Evolutionary conservation across 2,113 vertebrate genomes (phyloP).

Genomic region (Heptranchias perlo): DNA sequence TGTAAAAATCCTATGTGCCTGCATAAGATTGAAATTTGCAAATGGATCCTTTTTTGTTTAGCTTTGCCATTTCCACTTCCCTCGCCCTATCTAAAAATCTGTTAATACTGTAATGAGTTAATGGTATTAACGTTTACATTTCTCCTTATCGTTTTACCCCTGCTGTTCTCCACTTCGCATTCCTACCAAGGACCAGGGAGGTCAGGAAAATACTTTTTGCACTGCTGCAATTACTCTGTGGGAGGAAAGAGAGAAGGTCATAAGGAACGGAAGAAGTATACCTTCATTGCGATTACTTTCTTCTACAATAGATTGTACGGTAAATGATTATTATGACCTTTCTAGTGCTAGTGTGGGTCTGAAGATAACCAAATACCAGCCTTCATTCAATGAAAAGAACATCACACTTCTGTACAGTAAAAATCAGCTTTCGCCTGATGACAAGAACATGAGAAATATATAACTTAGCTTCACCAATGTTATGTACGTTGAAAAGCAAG

Average conservation of each 20-base stretch:
- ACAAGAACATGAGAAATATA: neutral
- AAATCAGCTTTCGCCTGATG: neutral
- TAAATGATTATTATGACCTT: neutral
- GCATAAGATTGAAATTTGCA: neutral
- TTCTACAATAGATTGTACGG: neutral
- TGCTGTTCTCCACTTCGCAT: neutral
- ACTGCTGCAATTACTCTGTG: no score
- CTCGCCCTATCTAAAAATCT: neutral
- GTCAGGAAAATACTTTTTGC: neutral
- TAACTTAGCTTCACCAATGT: neutral
- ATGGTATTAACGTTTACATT: neutral
- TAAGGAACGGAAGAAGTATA: neutral
- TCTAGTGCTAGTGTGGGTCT: neutral
- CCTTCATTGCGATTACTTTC: neutral
- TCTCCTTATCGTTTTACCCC: neutral
- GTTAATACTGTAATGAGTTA: neutral
- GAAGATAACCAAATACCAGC: neutral
- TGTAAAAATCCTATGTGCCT: neutral
- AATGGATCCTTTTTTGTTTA: neutral
- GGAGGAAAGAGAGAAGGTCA: no score
- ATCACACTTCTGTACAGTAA: neutral
- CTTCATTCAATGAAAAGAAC: neutral
- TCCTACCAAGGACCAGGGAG: neutral
- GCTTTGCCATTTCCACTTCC: neutral
- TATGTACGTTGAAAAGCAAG: neutral